Base-by-base conservation (phyloP, 2,797 vertebrate genomes). In the Picus viridis region DNA sequence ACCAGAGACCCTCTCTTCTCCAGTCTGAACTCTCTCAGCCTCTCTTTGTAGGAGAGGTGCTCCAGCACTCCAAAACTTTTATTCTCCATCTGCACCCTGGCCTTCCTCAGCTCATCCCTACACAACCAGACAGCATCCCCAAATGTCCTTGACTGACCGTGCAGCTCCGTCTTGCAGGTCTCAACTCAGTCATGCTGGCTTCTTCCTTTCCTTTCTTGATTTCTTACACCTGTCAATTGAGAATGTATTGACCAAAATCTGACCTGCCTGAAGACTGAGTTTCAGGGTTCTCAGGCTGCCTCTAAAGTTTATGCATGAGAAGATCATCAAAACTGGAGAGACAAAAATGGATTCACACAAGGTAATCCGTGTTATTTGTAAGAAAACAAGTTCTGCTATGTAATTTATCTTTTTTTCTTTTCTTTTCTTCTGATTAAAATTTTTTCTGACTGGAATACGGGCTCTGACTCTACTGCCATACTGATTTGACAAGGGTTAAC, bases 221-320 rank as follows among this genome's bases (percentile, higher is more conserved):
- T 23, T 49, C 22, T 49, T 23, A 49, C 47, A 49, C 12, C 47
- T 24, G 22, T 11, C 23, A 49, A 49, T 49, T 11, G 34, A 89
- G 73, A 64, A 76, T 4, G 0, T 45, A 15, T 12, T 2, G 6
- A 4, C 16, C 1, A 2, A 62, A 82, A n/a, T 30, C 24, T 68
- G 41, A 70, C 2, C 3, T 14, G 64, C 3, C 3, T 51, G 14
- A 34, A 39, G 1, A 34, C 0, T 8, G 32, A 63, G 2, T 70
- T 79, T 51, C 19, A n/a, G 26, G 3, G 20, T 56, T 73, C 32
- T 79, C 10, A 43, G 17, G 16, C 16, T 36, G 10, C 67, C 64
- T 73, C 32, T 41, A 29, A 27, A 7, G 5, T 41, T 83, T 61
- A 19, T 36, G 8, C 34, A 24, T 47, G 32, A 68, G 6, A 4